phyloP scores from a whole-genome alignment of 2,888 invertebrate genomes.

The Drosophila kambysellisi region DNA sequence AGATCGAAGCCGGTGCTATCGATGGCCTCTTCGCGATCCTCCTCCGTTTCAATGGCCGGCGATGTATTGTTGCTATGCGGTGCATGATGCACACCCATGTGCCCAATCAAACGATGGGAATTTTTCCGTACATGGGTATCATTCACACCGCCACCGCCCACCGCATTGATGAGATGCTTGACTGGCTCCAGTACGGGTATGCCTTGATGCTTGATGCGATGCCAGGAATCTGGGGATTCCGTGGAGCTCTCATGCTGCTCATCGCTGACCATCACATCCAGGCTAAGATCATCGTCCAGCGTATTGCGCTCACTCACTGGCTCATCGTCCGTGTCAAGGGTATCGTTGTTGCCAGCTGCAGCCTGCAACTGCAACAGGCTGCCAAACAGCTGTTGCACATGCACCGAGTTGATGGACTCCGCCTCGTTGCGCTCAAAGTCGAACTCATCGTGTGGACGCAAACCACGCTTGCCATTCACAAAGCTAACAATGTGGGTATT shows the following conservation, averaged over 20 bases:
- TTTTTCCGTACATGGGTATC: conserved; percentile 70
- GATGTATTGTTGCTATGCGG: conserved; percentile 52
- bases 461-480: conserved; percentile 53
- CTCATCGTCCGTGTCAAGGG: conserved; percentile 69
- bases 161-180: conserved; percentile 81
- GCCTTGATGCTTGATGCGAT: conserved; percentile 80
- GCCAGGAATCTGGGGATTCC: conserved; percentile 57
- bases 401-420: conserved; percentile 58
- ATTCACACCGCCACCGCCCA: conserved; percentile 79
- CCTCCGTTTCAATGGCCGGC: conserved; percentile 82
- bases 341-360: conserved; percentile 50
- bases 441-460: conserved; percentile 62
- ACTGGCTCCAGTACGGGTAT: conserved; percentile 83
- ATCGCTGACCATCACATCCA: conserved; percentile 52
- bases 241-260: conserved; percentile 73
- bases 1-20: conserved; percentile 80
- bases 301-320: conserved; percentile 61
- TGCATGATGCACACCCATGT: conserved; percentile 59
- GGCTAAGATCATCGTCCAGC: conserved; percentile 62
- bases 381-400: conserved; percentile 64
- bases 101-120: conserved; percentile 71
- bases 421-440: conserved; percentile 69
- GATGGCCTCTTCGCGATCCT: conserved; percentile 82
- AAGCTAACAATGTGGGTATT: conserved; percentile 75
- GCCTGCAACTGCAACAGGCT: conserved; percentile 65